Evolutionary conservation across 2,113 vertebrate genomes (phyloP), one percentile per base, ranked within the genome.

Genomic region (Mohoua ochrocephala): DNA sequence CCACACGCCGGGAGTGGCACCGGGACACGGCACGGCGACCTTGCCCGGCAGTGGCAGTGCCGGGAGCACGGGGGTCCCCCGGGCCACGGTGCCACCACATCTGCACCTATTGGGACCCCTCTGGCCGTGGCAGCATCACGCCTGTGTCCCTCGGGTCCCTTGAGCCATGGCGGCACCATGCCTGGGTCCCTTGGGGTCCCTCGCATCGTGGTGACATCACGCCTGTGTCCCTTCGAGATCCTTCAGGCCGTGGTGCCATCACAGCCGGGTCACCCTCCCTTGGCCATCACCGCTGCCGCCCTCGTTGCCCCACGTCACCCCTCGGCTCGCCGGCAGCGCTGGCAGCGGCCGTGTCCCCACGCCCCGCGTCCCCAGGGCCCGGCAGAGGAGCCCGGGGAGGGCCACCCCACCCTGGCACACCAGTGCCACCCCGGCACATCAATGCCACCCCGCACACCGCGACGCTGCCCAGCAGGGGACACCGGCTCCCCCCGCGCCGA

Each of bases 161-260:
- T 1, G 20, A 37, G 44, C 45, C 52, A 2, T 0, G 15, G 11
- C 10, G 53, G 47, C 65, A 35, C 15, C 63, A 0, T 2, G 4
- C 4, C 42, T 15, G 23, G 11, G 33, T 21, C 37, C 37, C 31
- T 4, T 4, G 35, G 13, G 31, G 45, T 22, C 41, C 49, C 31
- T 14, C 23, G 4, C 10, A 2, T 10, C 13, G 1, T 1, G 41
- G 67, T 49, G 49, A 5, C 65, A 42, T 18, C 21, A 4, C 39
- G 13, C 33, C 84, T 3, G 0, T 11, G 54, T 45, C 47, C 33
- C n/a, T 28, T 7, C 2, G 64, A 15, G 56, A 39, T 28, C 47
- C 56, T 41, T 30, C n/a, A 26, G 74, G 56, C 56, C 41, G 2
- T 2, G 56, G 15, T 61, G 74, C 19, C 56, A 23, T 4, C 64